Evolutionary conservation across 2,888 invertebrate species (phyloP).

Genomic region (Cynaeus angustus): DNA sequence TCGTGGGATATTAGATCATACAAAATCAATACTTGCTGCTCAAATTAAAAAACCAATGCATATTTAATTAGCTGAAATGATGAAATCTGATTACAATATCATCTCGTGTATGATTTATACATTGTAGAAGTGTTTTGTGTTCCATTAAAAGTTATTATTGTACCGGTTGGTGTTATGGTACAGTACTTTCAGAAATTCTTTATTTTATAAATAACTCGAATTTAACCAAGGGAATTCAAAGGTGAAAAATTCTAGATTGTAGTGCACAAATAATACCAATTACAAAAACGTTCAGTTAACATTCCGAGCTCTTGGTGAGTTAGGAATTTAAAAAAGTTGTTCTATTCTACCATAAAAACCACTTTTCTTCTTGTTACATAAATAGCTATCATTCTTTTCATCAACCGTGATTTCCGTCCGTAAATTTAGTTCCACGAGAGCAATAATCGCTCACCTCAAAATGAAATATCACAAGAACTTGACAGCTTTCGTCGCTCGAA

Average conservation of each 20-base stretch:
- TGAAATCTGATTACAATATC: background rate
- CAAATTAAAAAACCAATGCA: too few relatives aligned
- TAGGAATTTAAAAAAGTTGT: background rate
- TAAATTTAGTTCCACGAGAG: too few relatives aligned
- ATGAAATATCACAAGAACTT: too few relatives aligned
- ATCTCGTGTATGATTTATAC: background rate
- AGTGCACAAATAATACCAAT: background rate
- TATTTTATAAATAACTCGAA: background rate
- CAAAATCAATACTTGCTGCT: background rate
- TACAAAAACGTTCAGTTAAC: background rate
- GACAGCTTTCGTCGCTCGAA: slow-evolving; percentile 7
- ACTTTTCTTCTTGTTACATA: too few relatives aligned
- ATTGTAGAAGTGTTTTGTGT: too few relatives aligned
- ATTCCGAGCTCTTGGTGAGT: background rate
- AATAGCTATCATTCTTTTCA: too few relatives aligned
- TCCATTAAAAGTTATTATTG: background rate
- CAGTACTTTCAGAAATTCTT: background rate
- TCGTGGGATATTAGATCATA: background rate
- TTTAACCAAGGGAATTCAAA: background rate
- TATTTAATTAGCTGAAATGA: background rate
- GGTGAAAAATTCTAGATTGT: background rate
- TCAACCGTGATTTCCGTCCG: too few relatives aligned
- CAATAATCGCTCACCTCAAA: background rate
- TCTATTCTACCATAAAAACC: background rate
- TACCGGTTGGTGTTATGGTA: slow-evolving; percentile 1